Base-by-base conservation (phyloP, 1,140 invertebrate species). In the Drosophila erecta region DNA sequence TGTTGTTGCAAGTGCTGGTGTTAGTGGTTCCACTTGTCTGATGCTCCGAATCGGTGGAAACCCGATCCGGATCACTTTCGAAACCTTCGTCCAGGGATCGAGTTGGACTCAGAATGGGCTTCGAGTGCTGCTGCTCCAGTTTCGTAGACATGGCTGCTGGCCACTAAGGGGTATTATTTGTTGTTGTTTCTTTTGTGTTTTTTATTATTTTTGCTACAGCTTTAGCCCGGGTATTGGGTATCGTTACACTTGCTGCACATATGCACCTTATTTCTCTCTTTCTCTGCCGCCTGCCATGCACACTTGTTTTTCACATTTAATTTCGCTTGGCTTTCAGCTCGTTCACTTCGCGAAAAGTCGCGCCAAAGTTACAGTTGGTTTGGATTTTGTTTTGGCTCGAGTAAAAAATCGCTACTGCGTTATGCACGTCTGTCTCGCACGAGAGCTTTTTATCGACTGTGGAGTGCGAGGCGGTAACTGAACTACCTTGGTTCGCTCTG, bases 1-100 rank as follows among this genome's bases (percentile, higher is more conserved):
- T 62, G 38, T 15, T 80, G 58, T 44, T 65, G 44, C 41, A 53
- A 53, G 60, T 67, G 50, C 40, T 79, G 73, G 41, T 77, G 73
- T 15, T 69, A 57, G 49, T 59, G 73, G 85, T 90, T 90, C 79
- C 81, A 91, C 79, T 90, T 80, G 90, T 91, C 89, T 86, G 84
- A 81, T 91, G 90, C 89, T 92, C 92, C 76, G 92, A 92, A 92
- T 92, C 91, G 50, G 92, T 92, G 59, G 90, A 92, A 84, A 92
- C 89, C 62, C 92, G 90, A 91, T 92, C 92, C 79, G 92, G 92
- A 92, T 92, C 92, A 90, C 91, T 92, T 92, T 92, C 92, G 79
- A 92, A 92, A 87, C 92, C 92, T 92, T 92, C 92, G 57, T 92
- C 92, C 65, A 92, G 90, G 79, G 92, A 92, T 90, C 91, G 90